phyloP scores from a whole-genome alignment of 2,797 vertebrate species.

The Macrochelys suwanniensis region DNA sequence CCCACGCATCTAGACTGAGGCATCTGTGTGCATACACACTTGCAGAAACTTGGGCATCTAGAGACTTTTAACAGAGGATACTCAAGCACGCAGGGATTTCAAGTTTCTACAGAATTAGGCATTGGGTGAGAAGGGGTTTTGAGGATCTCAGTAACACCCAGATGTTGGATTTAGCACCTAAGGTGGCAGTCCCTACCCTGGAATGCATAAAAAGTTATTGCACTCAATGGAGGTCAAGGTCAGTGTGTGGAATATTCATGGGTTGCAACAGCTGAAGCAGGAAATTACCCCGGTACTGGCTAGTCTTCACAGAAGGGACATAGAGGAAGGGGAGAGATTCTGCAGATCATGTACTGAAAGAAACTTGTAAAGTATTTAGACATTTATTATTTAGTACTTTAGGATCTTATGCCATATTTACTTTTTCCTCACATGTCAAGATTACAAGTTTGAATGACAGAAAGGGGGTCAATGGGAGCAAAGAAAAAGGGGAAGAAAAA shows the following conservation, averaged over 20 bases:
- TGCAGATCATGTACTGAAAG: not conserved
- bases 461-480: not conserved
- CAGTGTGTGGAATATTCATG: fast-evolving
- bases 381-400: too few relatives aligned
- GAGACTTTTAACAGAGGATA: not conserved
- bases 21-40: not conserved
- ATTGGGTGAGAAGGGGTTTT: not conserved
- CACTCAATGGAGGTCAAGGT: not conserved
- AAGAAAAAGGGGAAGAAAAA: not conserved
- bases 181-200: not conserved
- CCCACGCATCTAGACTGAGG: not conserved
- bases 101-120: not conserved
- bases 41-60: not conserved
- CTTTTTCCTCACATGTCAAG: not conserved
- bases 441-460: not conserved
- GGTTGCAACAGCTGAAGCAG: not conserved
- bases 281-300: not conserved
- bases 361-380: not conserved
- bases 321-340: not conserved
- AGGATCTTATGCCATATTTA: not conserved
- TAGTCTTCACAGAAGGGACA: not conserved
- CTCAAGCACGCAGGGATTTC: not conserved
- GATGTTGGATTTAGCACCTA: not conserved
- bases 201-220: not conserved
- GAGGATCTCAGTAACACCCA: not conserved